Conservation (phyloP, 2,797 vertebrate genomes). For the Hypotaenidia okinawae region DNA sequence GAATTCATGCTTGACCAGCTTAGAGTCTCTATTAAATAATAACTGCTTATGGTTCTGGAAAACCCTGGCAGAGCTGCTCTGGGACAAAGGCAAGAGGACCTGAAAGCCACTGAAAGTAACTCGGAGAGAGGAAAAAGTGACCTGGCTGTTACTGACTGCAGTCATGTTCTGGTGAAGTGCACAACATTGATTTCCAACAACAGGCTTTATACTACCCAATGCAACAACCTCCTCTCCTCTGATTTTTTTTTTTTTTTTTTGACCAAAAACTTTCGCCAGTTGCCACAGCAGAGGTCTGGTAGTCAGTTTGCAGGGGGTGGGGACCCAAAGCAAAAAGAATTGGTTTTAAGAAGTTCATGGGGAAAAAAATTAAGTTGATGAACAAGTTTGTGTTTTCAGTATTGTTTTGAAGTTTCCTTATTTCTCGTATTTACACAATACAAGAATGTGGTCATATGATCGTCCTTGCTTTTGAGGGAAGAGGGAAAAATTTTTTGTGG, state of each 20-base stretch:
- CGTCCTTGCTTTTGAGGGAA: not conserved
- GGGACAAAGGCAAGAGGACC: not conserved
- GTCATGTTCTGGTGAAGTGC: not conserved
- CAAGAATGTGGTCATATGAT: not conserved
- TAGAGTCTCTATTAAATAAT: not conserved
- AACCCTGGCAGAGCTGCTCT: not conserved
- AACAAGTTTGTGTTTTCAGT: not conserved
- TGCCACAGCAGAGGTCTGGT: not conserved
- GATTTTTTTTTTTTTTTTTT: not conserved
- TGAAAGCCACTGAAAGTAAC: not conserved
- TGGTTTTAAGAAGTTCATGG: not conserved
- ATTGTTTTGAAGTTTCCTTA: not conserved
- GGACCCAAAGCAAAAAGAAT: not conserved
- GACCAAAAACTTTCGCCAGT: not conserved
- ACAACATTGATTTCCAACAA: not conserved
- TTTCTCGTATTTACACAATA: not conserved
- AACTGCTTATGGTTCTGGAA: not conserved
- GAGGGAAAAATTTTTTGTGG: not conserved
- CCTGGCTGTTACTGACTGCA: not conserved
- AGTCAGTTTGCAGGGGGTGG: not conserved
- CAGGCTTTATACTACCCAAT: not conserved
- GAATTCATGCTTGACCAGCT: not conserved
- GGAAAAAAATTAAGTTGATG: not conserved
- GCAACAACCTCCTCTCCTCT: not conserved
- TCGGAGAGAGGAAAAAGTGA: not conserved